These are phyloP conservation scores for Heteropelma amictum DNA, from an alignment of 2,888 invertebrate genomes.

Conservation along the genomic window DNA sequence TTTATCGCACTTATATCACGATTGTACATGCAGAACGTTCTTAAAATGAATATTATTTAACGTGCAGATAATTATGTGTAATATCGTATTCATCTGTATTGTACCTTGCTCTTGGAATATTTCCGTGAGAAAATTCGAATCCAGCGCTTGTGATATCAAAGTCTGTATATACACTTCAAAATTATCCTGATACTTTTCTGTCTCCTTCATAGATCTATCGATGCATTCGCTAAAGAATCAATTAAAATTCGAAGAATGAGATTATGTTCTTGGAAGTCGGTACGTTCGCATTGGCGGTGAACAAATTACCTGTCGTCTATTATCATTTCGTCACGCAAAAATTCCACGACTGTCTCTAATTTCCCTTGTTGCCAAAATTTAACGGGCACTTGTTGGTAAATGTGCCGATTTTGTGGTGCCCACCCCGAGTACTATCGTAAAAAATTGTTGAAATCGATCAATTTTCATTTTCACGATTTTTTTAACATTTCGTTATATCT, in stretches of 20 bases:
- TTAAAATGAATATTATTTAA: too few species aligned
- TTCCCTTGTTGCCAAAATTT: constrained; percentile 87
- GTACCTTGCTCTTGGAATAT: constrained; percentile 94
- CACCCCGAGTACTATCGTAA: constrained; percentile 88
- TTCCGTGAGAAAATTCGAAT: constrained; percentile 92
- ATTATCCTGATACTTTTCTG: constrained; percentile 89
- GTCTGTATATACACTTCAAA: constrained; percentile 96
- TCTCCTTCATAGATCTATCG: constrained; percentile 87
- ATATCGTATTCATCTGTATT: constrained; percentile 11
- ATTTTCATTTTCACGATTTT: too few species aligned
- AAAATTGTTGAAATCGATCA: too few species aligned
- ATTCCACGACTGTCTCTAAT: constrained; percentile 89
- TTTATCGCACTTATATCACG: too few species aligned
- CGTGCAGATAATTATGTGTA: not conserved
- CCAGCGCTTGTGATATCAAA: constrained; percentile 92
- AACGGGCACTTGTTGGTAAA: constrained; percentile 89
- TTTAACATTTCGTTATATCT: not conserved
- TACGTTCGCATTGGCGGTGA: not conserved
- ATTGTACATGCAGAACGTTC: too few species aligned
- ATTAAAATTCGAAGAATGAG: not conserved
- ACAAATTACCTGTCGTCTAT: constrained; percentile 80
- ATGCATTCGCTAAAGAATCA: constrained; percentile 81
- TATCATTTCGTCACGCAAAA: constrained; percentile 86
- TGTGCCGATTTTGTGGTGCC: constrained; percentile 89
- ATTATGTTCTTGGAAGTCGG: not conserved